Base-by-base conservation (phyloP, 2,888 invertebrate species). In the Elaeidobius kamerunicus region DNA sequence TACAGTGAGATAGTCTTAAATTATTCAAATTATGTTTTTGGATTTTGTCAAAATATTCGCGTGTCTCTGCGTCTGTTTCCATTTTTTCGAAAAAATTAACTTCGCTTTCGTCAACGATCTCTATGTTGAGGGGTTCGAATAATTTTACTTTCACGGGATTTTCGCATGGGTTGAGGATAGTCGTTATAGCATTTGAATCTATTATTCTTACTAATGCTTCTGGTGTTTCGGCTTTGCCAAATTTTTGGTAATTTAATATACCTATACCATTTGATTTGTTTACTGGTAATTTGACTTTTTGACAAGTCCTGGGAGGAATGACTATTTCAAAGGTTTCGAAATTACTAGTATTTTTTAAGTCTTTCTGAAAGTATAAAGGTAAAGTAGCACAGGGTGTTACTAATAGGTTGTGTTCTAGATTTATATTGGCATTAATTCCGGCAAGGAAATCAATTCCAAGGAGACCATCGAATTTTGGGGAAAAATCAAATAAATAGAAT, bases 401-500 rank as follows among this genome's bases (percentile, higher is more conserved):
- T n/a, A n/a, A n/a, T n/a, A n/a, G n/a, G n/a, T n/a, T n/a, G n/a
- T n/a, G n/a, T 46, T 38, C 12, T 4, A 46, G 20, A 38, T 46
- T 46, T n/a, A 36, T 46, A 11, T 34, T 35, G 12, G 46, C 35
- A n/a, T 20, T 12, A 4, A 46, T 23, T 12, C 20, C 9, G 3
- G 19, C 18, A 9, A 42, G 28, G 28, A 49, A 43, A 17, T 49
- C n/a, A n/a, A 49, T 42, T 2, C 49, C 49, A 36, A 49, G 30
- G 11, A 49, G 16, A n/a, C 42, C 49, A 14, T 49, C 49, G 16
- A 46, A 52, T 41, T 47, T 47, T n/a, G 15, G 32, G 1, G 46
- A 52, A 53, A 49, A 49, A 39, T 47, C 42, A 32, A 42, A 47
- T 9, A 46, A 18, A 47, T 36, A 45, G 23, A 49, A 49, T 35